Conservation (phyloP, 53 echinoderm and acorn worm genomes). For the Temnopleurus reevesii region DNA sequence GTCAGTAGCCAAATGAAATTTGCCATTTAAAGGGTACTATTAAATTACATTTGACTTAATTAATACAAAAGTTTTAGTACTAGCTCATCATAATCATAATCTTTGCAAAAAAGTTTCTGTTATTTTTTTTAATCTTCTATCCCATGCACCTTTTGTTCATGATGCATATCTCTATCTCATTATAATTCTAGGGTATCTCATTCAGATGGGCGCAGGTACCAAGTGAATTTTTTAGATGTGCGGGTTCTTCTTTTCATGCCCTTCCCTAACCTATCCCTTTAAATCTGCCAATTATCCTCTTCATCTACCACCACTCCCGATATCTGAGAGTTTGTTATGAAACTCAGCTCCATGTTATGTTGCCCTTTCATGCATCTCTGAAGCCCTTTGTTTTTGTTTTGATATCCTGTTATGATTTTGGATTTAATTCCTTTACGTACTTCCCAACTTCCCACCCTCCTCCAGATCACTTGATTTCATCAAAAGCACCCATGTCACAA, state of each 20-base stretch:
- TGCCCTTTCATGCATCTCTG: slow-evolving; percentile 37
- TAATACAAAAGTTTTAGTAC: no score
- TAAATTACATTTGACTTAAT: no score
- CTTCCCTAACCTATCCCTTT: background rate
- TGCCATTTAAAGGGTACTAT: no score
- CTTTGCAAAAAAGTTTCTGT: background rate
- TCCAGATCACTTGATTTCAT: background rate
- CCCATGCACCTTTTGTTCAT: slow-evolving; percentile 29
- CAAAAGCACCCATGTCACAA: background rate
- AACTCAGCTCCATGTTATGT: background rate
- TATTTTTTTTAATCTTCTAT: slow-evolving; percentile 1
- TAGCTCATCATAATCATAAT: slow-evolving; percentile 15
- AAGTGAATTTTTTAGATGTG: slow-evolving; percentile 20
- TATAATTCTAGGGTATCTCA: slow-evolving; percentile 38
- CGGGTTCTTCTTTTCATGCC: slow-evolving; percentile 34
- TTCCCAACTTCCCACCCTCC: background rate
- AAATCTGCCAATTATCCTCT: background rate
- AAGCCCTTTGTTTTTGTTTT: background rate
- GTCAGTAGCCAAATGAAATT: no score
- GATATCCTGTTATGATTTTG: background rate
- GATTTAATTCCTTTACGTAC: no score
- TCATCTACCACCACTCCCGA: background rate
- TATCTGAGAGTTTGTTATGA: background rate
- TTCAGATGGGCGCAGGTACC: slow-evolving; percentile 34
- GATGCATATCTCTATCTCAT: slow-evolving; percentile 11